These are phyloP conservation scores for Falco berigora DNA, from an alignment of 2,797 vertebrate genomes.

Conservation along the genomic window DNA sequence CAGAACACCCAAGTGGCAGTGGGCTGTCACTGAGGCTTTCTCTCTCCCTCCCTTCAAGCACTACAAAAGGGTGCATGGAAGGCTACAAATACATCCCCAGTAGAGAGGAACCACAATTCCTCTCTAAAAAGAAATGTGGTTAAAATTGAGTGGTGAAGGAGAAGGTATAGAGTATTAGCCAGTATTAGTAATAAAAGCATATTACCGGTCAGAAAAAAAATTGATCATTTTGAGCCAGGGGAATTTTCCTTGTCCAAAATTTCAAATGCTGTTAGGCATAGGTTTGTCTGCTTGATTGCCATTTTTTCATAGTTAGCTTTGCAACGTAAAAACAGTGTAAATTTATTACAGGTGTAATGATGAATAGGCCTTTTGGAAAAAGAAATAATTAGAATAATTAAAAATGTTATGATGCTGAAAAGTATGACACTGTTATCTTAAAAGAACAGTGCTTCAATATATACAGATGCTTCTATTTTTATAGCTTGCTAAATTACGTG, in stretches of 20 bases:
- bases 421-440: background rate
- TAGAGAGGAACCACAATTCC: background rate
- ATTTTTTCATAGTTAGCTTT: background rate
- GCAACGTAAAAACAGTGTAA: background rate
- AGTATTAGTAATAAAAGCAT: background rate
- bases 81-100: background rate
- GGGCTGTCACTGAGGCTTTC: accelerated
- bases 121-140: background rate
- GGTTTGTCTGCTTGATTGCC: background rate
- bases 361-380: background rate
- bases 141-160: background rate
- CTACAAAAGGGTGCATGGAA: background rate
- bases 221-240: background rate
- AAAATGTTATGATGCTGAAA: background rate
- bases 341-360: background rate
- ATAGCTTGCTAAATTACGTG: background rate
- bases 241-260: background rate
- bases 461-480: background rate
- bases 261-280: background rate
- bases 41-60: background rate
- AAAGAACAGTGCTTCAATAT: background rate
- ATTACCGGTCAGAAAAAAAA: background rate
- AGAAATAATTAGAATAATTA: background rate
- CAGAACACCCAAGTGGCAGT: accelerated
- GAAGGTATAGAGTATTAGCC: background rate